A percentile compares a stretch with the other conserved stretches of the same genome.
These are phyloP conservation scores for Delichon dasypus DNA, from an alignment of 2,797 vertebrate species.

Conservation along the genomic window DNA sequence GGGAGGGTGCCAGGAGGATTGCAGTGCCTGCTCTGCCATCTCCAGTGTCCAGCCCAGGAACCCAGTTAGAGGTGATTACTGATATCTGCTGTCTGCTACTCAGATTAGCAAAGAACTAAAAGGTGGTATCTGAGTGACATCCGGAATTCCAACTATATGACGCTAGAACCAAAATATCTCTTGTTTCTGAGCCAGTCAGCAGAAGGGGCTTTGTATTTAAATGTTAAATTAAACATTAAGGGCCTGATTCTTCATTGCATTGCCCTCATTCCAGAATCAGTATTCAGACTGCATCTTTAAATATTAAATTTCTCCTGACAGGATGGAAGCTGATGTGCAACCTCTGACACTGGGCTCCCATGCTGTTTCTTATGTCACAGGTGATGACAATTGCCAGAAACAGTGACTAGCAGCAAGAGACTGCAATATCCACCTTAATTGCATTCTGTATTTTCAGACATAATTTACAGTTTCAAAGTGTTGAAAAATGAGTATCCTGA, in stretches of 20 bases:
- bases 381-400: constrained; percentile 34
- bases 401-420: constrained; percentile 25
- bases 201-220: background rate
- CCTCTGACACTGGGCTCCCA: constrained; percentile 10
- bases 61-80: background rate
- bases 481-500: background rate
- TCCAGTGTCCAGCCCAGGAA: background rate
- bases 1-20: background rate
- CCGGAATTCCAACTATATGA: background rate
- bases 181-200: background rate
- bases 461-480: background rate
- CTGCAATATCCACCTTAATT: constrained; percentile 30
- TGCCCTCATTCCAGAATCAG: background rate
- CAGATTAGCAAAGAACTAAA: background rate
- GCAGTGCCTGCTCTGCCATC: background rate
- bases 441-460: background rate
- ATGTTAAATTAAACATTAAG: background rate
- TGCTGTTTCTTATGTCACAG: constrained; percentile 25
- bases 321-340: background rate
- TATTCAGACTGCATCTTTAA: constrained; percentile 4
- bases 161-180: background rate
- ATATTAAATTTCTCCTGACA: constrained; percentile 31
- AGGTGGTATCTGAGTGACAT: background rate
- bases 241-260: background rate
- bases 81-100: background rate